These are phyloP conservation scores for Poeciliopsis turrubarensis DNA, from an alignment of 2,113 vertebrate species.

Conservation along the genomic window DNA sequence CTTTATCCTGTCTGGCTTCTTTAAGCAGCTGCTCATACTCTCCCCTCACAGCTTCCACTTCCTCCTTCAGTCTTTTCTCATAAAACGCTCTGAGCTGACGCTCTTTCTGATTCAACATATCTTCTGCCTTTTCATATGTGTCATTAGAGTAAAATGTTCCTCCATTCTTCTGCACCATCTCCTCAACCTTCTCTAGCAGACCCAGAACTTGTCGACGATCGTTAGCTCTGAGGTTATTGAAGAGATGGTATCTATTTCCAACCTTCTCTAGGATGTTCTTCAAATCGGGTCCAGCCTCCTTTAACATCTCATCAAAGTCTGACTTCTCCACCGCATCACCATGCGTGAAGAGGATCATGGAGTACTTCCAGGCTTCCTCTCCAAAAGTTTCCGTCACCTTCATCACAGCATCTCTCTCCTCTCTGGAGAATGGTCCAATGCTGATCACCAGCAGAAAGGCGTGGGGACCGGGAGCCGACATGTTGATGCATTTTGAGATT, in stretches of 20 bases:
- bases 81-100: not conserved
- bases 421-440: conserved; percentile 36
- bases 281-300: not conserved
- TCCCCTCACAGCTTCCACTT: not conserved
- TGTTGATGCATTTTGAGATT: conserved; percentile 43
- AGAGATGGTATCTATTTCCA: conserved; percentile 21
- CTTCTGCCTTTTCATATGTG: conserved; percentile 6
- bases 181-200: conserved; percentile 20
- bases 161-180: not conserved
- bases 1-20: not conserved
- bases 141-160: conserved; percentile 33
- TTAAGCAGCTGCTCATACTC: conserved; percentile 8
- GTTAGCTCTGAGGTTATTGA: conserved; percentile 24
- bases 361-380: conserved; percentile 20
- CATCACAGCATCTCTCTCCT: conserved; percentile 16
- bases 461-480: conserved; percentile 55
- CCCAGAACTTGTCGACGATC: conserved; percentile 29
- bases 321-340: not conserved
- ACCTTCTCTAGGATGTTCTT: conserved; percentile 18
- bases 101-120: conserved; percentile 25
- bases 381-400: conserved; percentile 38
- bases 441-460: conserved; percentile 48
- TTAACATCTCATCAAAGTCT: not conserved
- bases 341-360: not conserved
- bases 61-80: conserved; percentile 6